Conservation (phyloP, 53 echinoderm and acorn worm genomes). For the Holothuria scabra region DNA sequence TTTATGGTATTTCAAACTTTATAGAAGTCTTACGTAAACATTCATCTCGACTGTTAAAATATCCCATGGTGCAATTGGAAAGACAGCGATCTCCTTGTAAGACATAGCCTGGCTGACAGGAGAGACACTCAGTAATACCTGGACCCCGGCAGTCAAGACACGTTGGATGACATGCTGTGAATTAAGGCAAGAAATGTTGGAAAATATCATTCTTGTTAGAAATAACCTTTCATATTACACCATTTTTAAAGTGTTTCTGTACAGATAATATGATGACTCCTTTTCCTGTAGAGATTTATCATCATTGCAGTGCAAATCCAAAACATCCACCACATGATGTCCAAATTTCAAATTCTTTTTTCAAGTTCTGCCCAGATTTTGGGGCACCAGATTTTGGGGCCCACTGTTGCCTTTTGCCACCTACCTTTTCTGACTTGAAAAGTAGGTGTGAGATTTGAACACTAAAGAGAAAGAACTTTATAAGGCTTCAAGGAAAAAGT, state of each 20-base stretch:
- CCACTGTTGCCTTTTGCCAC: too few relatives aligned
- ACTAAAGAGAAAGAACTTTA: too few relatives aligned
- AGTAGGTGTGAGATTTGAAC: too few relatives aligned
- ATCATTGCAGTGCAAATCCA: too few relatives aligned
- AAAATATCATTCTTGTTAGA: neutral
- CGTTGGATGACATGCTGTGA: slow-evolving; percentile 77
- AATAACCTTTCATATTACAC: neutral
- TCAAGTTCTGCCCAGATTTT: too few relatives aligned
- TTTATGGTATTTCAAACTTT: too few relatives aligned
- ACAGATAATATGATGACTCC: neutral
- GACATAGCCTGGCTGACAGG: slow-evolving; percentile 53
- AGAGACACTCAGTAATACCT: slow-evolving; percentile 68
- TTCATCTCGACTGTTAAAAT: slow-evolving; percentile 63
- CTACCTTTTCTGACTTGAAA: too few relatives aligned
- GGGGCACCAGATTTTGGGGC: too few relatives aligned
- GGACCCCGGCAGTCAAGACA: slow-evolving; percentile 81
- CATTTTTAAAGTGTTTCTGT: neutral
- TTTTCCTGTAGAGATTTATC: too few relatives aligned
- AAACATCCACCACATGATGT: too few relatives aligned
- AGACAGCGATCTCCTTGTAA: slow-evolving; percentile 81
- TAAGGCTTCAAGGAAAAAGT: too few relatives aligned
- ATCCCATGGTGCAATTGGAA: slow-evolving; percentile 84
- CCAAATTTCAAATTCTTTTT: too few relatives aligned
- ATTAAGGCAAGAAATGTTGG: slow-evolving; percentile 7
- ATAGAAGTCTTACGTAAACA: slow-evolving; percentile 69